Percentiles rank a stretch among this genome's conserved stretches.
phyloP scores from a whole-genome alignment of 2,113 vertebrate species.

The Erythrocercus mccallii region DNA sequence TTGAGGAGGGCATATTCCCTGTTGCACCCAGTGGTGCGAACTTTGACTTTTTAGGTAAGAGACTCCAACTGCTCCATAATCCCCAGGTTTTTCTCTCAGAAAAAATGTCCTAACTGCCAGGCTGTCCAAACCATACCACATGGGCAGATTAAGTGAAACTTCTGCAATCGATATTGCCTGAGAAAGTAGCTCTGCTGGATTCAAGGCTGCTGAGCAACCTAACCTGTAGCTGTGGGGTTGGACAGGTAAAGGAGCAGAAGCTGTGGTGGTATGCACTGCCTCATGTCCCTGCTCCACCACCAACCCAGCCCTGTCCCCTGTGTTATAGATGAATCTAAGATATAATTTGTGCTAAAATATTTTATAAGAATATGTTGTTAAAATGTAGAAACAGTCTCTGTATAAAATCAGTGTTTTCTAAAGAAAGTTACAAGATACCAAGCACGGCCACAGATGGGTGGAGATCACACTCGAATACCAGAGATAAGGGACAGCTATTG shows the following conservation, averaged over 20 bases:
- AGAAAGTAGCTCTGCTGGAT: neutral
- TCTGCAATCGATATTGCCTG: neutral
- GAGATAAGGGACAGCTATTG: too few relatives aligned
- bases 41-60: neutral
- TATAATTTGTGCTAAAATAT: too few relatives aligned
- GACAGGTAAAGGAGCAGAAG: neutral
- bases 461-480: too few relatives aligned
- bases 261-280: neutral
- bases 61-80: neutral
- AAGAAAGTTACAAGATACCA: too few relatives aligned
- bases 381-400: too few relatives aligned
- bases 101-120: neutral
- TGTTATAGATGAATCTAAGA: too few relatives aligned
- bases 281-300: neutral
- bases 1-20: neutral
- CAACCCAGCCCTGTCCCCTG: neutral
- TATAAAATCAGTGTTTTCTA: too few relatives aligned
- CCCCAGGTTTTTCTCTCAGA: neutral
- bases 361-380: too few relatives aligned
- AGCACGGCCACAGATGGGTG: too few relatives aligned
- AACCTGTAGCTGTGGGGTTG: fast-evolving
- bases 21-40: neutral
- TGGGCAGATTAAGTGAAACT: neutral
- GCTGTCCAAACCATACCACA: neutral
- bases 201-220: neutral